phyloP scores from a whole-genome alignment of 2,888 invertebrate species.

The Nemoura dubitans region DNA sequence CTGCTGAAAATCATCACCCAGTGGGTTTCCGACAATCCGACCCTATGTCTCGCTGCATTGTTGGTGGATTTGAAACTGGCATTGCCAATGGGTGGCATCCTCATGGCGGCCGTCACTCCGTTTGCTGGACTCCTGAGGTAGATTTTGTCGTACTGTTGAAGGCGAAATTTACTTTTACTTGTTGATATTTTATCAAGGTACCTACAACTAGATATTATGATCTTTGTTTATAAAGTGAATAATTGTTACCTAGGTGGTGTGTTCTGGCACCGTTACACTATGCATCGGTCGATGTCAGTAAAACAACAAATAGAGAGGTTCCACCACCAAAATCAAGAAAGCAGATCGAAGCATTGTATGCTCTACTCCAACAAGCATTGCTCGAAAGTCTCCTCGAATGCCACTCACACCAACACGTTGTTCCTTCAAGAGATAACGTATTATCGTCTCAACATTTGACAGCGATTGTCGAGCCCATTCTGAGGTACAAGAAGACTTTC shows the following conservation, averaged over 20 bases:
- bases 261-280: conserved; percentile 71
- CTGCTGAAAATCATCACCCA: conserved; percentile 74
- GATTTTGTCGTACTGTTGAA: conserved; percentile 49
- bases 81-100: conserved; percentile 80
- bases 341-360: conserved; percentile 63
- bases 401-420: conserved; percentile 53
- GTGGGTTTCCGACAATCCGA: conserved; percentile 75
- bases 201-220: too few relatives aligned
- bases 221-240: too few relatives aligned
- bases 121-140: conserved; percentile 77
- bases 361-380: conserved; percentile 74
- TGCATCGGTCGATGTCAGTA: conserved; percentile 18
- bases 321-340: background rate
- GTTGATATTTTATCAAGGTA: too few relatives aligned
- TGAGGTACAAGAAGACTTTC: conserved; percentile 53
- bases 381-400: conserved; percentile 70
- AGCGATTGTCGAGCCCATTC: conserved; percentile 63
- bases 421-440: conserved; percentile 66
- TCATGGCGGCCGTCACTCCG: conserved; percentile 85
- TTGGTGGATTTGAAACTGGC: conserved; percentile 69
- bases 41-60: conserved; percentile 72
- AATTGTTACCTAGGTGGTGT: conserved; percentile 68
- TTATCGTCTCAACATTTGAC: conserved; percentile 71
- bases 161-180: too few relatives aligned
- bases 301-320: conserved; percentile 16